Percentiles rank a stretch among this genome's conserved stretches.
Evolutionary conservation across 2,113 vertebrate genomes (phyloP).

Genomic region (Anolis carolinensis): DNA sequence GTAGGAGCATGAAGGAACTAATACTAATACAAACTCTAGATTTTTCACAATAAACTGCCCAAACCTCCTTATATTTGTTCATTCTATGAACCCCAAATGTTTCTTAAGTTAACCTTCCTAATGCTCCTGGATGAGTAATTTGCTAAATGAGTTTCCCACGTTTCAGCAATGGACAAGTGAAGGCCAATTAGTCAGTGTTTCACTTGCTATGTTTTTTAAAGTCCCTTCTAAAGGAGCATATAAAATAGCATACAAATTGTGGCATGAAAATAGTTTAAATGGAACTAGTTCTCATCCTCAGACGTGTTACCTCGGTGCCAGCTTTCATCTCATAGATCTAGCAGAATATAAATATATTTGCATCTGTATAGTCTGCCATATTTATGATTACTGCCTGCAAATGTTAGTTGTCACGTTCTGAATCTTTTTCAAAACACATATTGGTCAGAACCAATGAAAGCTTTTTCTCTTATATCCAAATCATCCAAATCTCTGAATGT

Average conservation of each 20-base stretch:
- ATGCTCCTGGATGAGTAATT: conserved; percentile 18
- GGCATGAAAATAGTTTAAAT: not conserved
- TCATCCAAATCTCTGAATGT: not conserved
- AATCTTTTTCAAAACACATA: not conserved
- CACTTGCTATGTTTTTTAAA: not conserved
- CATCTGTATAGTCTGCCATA: not conserved
- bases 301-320: not conserved
- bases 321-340: not conserved
- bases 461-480: not conserved
- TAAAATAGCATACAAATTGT: not conserved
- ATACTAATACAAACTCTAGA: conserved; percentile 33
- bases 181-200: not conserved
- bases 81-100: conserved; percentile 47
- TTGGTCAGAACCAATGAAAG: not conserved
- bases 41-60: conserved; percentile 52
- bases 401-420: not conserved
- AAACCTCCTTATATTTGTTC: conserved; percentile 48
- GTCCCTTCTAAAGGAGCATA: not conserved
- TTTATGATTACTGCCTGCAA: not conserved
- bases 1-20: conserved; percentile 31
- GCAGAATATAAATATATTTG: not conserved
- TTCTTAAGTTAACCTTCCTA: conserved; percentile 43
- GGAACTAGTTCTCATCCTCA: not conserved
- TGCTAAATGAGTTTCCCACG: conserved; percentile 36
- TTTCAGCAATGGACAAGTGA: conserved; percentile 20